Conservation (phyloP, 2,113 vertebrate species). For the Thalassarche chlororhynchos region DNA sequence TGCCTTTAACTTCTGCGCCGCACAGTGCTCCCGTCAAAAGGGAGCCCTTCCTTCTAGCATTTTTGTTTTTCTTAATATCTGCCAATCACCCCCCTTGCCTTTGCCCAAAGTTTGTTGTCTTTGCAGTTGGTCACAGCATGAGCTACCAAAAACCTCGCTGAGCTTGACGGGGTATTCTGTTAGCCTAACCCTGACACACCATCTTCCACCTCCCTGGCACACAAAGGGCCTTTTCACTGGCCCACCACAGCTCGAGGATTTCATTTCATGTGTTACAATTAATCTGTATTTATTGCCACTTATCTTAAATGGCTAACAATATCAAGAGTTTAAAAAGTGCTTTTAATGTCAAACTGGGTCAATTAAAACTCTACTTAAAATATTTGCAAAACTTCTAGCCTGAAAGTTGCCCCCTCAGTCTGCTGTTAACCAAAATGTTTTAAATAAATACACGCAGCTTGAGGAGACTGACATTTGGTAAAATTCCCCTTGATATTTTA, state of each 20-base stretch:
- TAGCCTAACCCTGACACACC: conserved; percentile 42
- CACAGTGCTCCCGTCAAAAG: neutral
- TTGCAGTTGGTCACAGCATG: conserved; percentile 66
- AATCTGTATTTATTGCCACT: conserved; percentile 79
- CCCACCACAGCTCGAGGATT: conserved; percentile 29
- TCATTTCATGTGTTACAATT: conserved; percentile 67
- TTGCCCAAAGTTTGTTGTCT: conserved; percentile 72
- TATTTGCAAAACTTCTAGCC: conserved; percentile 65
- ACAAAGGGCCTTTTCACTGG: conserved; percentile 72
- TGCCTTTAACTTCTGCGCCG: neutral
- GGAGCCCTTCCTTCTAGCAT: neutral
- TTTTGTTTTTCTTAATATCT: conserved; percentile 58
- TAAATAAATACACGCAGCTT: conserved; percentile 56
- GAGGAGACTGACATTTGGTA: conserved; percentile 27
- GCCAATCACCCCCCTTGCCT: conserved; percentile 47
- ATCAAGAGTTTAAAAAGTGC: conserved; percentile 71
- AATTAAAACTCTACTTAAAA: conserved; percentile 74
- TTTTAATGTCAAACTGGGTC: conserved; percentile 76
- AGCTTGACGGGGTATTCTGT: conserved; percentile 64
- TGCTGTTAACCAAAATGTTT: conserved; percentile 49
- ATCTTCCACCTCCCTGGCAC: conserved; percentile 37
- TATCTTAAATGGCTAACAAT: conserved; percentile 76
- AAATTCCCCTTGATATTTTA: conserved; percentile 20
- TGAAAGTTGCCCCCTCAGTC: conserved; percentile 55
- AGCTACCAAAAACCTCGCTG: conserved; percentile 68